A percentile compares a stretch with the other conserved stretches of the same genome.
These are phyloP conservation scores for Scleropages formosus DNA, from an alignment of 2,797 vertebrate species.

Conservation along the genomic window DNA sequence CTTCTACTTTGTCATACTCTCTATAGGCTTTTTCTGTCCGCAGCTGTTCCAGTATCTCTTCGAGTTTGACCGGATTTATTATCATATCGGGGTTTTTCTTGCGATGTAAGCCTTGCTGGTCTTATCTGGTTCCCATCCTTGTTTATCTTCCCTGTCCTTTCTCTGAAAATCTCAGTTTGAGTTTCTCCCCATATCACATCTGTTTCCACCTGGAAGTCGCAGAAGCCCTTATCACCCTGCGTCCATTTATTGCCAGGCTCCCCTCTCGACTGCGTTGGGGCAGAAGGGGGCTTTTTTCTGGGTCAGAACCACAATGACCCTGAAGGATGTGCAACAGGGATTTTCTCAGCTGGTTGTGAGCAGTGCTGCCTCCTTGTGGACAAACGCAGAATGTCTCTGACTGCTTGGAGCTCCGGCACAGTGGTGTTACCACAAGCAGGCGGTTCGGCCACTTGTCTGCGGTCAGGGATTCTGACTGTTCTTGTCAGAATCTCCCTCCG, in stretches of 20 bases:
- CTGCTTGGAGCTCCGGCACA: too few species aligned
- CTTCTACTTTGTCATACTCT: not conserved
- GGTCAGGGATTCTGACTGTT: not conserved
- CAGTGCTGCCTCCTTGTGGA: slow-evolving; percentile 3
- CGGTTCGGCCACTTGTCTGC: too few species aligned
- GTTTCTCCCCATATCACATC: not conserved
- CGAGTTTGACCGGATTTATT: slow-evolving; percentile 4
- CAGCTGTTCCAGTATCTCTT: slow-evolving; percentile 5
- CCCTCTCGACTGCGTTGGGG: not conserved
- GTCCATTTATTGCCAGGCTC: not conserved
- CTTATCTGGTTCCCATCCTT: not conserved
- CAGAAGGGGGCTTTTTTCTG: slow-evolving; percentile 1
- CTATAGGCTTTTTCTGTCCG: too few species aligned
- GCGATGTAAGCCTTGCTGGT: not conserved
- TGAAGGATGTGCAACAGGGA: not conserved
- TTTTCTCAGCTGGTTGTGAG: too few species aligned
- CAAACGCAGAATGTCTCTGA: not conserved
- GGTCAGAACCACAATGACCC: slow-evolving; percentile 4
- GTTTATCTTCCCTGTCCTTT: not conserved
- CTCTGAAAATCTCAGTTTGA: not conserved
- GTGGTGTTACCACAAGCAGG: too few species aligned
- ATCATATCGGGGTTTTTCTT: not conserved
- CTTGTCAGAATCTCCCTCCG: not conserved
- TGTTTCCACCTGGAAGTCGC: not conserved
- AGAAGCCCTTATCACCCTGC: not conserved